phyloP scores from a whole-genome alignment of 1,140 invertebrate genomes.

The Latrodectus geometricus region DNA sequence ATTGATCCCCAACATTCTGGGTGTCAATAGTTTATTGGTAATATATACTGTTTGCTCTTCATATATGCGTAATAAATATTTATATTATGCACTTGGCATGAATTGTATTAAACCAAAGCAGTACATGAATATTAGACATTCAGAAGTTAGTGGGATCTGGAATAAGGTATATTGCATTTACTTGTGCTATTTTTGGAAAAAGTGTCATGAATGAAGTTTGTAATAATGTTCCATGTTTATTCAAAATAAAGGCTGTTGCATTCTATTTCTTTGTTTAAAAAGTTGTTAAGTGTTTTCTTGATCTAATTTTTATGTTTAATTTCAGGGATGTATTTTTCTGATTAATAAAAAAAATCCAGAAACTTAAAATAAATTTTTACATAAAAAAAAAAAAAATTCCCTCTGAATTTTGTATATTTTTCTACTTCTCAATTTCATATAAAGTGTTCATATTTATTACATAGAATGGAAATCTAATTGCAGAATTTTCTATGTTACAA shows the following conservation, averaged over 20 bases:
- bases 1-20: constrained; percentile 57
- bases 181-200: constrained; percentile 64
- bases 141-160: constrained; percentile 56
- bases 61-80: constrained; percentile 43
- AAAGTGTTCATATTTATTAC: too few species aligned
- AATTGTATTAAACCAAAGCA: constrained; percentile 42
- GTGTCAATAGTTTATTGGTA: constrained; percentile 53
- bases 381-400: too few species aligned
- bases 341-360: too few species aligned
- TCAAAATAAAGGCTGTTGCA: constrained; percentile 64
- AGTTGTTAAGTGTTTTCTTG: neutral
- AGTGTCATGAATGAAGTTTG: constrained; percentile 61
- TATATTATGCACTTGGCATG: constrained; percentile 35
- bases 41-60: constrained; percentile 45
- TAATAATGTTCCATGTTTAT: constrained; percentile 64
- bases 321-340: too few species aligned
- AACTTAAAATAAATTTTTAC: too few species aligned
- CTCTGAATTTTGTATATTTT: too few species aligned
- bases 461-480: too few species aligned
- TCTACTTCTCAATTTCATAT: too few species aligned
- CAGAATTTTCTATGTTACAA: too few species aligned
- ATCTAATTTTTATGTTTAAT: too few species aligned
- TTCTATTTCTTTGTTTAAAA: constrained; percentile 56
- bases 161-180: constrained; percentile 61
- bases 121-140: constrained; percentile 50